Evolutionary conservation across 92 coral and sea anemone genomes (phyloP).

Genomic region (Umimayanthus chanpuru): DNA sequence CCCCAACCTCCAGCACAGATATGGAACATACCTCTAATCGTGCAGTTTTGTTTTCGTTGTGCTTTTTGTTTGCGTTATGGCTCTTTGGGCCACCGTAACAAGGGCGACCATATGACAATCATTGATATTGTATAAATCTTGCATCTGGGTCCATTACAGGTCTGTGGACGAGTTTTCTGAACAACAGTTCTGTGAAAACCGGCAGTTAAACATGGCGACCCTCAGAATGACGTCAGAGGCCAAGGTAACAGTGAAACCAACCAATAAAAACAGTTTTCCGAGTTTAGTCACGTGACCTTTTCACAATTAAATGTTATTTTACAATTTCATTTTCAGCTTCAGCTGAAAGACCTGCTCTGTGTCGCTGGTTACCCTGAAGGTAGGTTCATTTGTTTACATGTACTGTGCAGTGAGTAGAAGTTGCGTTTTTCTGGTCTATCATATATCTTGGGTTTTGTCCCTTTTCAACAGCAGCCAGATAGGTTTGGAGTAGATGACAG

Average conservation of each 20-base stretch:
- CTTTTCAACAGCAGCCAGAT: too few relatives aligned
- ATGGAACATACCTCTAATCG: too few relatives aligned
- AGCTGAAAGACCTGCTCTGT: constrained; percentile 91
- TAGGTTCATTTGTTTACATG: constrained; percentile 37
- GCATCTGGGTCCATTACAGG: neutral
- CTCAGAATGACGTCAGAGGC: constrained; percentile 47
- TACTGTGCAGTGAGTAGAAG: too few relatives aligned
- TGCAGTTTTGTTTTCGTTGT: too few relatives aligned
- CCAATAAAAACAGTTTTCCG: neutral
- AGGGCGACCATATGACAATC: too few relatives aligned
- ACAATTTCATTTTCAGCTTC: constrained; percentile 64
- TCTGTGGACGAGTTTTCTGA: constrained; percentile 40
- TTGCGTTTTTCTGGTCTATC: too few relatives aligned
- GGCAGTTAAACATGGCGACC: constrained; percentile 38
- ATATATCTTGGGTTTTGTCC: too few relatives aligned
- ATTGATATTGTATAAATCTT: too few relatives aligned
- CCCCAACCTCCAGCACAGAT: too few relatives aligned
- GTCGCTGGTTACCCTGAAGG: constrained; percentile 98
- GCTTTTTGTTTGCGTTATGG: too few relatives aligned
- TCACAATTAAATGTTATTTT: neutral
- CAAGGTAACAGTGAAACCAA: constrained; percentile 15
- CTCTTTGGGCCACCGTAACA: too few relatives aligned
- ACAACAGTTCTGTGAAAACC: constrained; percentile 46
- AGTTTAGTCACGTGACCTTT: neutral
- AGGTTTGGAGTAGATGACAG: too few relatives aligned